A percentile compares a stretch with the other conserved stretches of the same genome.
These are phyloP conservation scores for Orthosia incerta DNA, from an alignment of 2,888 invertebrate species.

Conservation along the genomic window DNA sequence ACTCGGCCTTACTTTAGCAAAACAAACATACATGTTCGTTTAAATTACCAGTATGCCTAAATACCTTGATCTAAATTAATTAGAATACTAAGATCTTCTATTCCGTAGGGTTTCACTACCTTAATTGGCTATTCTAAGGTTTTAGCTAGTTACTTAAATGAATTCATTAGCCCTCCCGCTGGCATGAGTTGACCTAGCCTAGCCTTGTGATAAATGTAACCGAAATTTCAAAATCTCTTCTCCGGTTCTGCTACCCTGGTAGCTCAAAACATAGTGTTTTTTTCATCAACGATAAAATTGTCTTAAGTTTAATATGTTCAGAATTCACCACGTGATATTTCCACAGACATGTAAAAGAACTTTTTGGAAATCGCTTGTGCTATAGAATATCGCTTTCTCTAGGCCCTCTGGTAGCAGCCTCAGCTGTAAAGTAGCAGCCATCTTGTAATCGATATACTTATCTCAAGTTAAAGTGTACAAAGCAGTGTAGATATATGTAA, in stretches of 20 bases:
- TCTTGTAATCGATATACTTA: conserved; percentile 58
- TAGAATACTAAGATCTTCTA: background rate
- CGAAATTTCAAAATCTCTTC: background rate
- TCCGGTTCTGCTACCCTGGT: conserved; percentile 6
- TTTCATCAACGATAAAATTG: too few relatives aligned
- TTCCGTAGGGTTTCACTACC: background rate
- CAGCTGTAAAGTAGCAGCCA: conserved; percentile 36
- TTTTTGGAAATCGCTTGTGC: background rate
- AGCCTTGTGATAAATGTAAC: background rate
- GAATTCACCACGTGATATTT: background rate
- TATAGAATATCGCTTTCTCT: background rate
- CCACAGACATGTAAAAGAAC: too few relatives aligned
- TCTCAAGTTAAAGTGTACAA: conserved; percentile 41
- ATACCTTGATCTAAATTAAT: conserved; percentile 10
- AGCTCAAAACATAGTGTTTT: background rate
- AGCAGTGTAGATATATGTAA: conserved; percentile 35
- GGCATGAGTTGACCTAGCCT: too few relatives aligned
- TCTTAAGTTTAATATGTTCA: background rate
- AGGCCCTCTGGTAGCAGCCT: background rate
- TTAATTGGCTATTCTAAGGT: conserved; percentile 11
- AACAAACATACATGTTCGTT: background rate
- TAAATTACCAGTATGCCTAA: background rate
- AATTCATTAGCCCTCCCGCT: background rate
- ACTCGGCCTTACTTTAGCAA: conserved; percentile 2
- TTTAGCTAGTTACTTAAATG: background rate